Percentiles rank a stretch among this genome's conserved stretches.
These are phyloP conservation scores for Stictocephala bisonia DNA, from an alignment of 2,888 invertebrate genomes.

Conservation along the genomic window DNA sequence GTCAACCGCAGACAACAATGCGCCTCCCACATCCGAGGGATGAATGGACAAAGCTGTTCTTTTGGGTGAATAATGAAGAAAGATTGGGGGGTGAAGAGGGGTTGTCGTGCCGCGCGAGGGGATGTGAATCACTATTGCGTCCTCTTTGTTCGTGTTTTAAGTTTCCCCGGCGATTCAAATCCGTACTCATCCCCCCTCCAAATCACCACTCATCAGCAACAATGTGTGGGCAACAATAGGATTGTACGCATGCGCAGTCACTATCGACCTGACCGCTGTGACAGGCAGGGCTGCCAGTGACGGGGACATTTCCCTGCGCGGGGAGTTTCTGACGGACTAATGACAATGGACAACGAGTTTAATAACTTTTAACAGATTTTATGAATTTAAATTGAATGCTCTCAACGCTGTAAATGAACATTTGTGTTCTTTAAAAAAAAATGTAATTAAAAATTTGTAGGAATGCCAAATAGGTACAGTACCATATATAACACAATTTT, in stretches of 20 bases:
- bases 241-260: neutral
- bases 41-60: neutral
- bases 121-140: constrained; percentile 24
- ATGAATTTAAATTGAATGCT: too few relatives aligned
- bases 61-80: constrained; percentile 10
- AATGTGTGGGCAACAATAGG: constrained; percentile 11
- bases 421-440: too few relatives aligned
- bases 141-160: constrained; percentile 21
- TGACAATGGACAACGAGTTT: too few relatives aligned
- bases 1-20: too few relatives aligned
- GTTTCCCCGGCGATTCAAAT: constrained; percentile 29
- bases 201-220: neutral
- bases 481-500: too few relatives aligned
- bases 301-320: constrained; percentile 8
- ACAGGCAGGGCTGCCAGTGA: constrained; percentile 11
- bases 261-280: neutral
- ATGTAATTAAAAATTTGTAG: too few relatives aligned
- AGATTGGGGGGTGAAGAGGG: neutral
- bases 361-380: too few relatives aligned
- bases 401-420: too few relatives aligned
- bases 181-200: neutral
- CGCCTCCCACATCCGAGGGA: too few relatives aligned
- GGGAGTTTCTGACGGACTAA: too few relatives aligned
- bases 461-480: too few relatives aligned
- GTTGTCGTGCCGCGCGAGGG: neutral